Evolutionary conservation across 2,797 vertebrate species (phyloP).

Genomic region (Mionectes olivaceus): DNA sequence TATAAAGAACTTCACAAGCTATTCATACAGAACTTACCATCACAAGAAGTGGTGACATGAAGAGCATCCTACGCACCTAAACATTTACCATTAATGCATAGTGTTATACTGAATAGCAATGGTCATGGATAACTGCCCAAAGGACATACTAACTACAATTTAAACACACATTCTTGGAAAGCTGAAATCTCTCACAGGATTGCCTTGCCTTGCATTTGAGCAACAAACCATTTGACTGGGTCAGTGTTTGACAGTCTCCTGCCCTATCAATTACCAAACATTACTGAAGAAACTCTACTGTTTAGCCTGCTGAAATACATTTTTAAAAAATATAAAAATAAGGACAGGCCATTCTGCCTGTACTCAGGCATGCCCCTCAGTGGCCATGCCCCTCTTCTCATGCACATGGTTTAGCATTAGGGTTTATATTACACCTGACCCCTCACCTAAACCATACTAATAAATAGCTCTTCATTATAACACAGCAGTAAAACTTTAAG

Average conservation of each 20-base stretch:
- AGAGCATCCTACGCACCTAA: neutral
- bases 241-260: neutral
- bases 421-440: neutral
- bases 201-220: neutral
- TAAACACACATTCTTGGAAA: neutral
- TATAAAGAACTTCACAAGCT: neutral
- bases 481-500: neutral
- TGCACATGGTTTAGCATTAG: neutral
- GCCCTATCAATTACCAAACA: neutral
- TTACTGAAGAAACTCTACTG: neutral
- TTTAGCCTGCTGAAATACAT: neutral
- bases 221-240: neutral
- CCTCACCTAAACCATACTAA: neutral
- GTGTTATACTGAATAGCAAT: neutral
- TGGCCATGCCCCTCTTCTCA: neutral
- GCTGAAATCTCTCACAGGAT: neutral
- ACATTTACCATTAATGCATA: neutral
- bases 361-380: neutral
- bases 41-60: neutral
- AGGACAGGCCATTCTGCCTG: neutral
- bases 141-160: neutral
- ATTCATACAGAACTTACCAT: neutral
- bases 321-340: neutral
- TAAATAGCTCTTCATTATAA: constrained; percentile 13
- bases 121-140: neutral